These are phyloP conservation scores for Herminia tarsipennalis DNA, from an alignment of 2,888 invertebrate genomes.

Conservation along the genomic window DNA sequence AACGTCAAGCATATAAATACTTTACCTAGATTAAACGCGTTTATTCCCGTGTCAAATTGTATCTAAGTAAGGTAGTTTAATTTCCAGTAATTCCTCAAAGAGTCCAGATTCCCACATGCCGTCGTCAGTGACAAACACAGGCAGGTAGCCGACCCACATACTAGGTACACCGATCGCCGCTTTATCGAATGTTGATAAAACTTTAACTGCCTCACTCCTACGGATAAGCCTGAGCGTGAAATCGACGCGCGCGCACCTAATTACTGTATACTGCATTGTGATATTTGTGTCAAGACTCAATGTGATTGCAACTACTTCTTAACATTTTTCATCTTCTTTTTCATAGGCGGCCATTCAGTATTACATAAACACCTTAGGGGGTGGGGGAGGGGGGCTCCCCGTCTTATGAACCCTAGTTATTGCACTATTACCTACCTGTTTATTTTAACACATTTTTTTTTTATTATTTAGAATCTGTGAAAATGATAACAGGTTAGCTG, in stretches of 20 bases:
- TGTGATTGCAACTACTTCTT: constrained; percentile 1
- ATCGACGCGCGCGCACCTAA: constrained; percentile 56
- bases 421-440: too few relatives aligned
- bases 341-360: too few relatives aligned
- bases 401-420: too few relatives aligned
- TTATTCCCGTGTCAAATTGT: too few relatives aligned
- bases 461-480: too few relatives aligned
- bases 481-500: too few relatives aligned
- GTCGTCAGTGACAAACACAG: constrained; percentile 35
- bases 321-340: too few relatives aligned
- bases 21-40: too few relatives aligned
- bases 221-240: constrained; percentile 61
- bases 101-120: constrained; percentile 12
- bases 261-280: constrained; percentile 33
- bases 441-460: too few relatives aligned
- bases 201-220: constrained; percentile 48
- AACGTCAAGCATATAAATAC: too few relatives aligned
- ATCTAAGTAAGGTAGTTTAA: background rate
- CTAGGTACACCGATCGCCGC: constrained; percentile 44
- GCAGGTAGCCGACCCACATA: constrained; percentile 58
- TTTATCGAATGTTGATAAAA: constrained; percentile 58
- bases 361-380: too few relatives aligned
- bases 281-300: constrained; percentile 43
- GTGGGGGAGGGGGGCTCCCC: too few relatives aligned
- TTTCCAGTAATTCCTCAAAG: constrained; percentile 17